Percentiles rank a stretch among this genome's conserved stretches.
phyloP scores from a whole-genome alignment of 2,797 vertebrate species.

The Passerculus sandwichensis region DNA sequence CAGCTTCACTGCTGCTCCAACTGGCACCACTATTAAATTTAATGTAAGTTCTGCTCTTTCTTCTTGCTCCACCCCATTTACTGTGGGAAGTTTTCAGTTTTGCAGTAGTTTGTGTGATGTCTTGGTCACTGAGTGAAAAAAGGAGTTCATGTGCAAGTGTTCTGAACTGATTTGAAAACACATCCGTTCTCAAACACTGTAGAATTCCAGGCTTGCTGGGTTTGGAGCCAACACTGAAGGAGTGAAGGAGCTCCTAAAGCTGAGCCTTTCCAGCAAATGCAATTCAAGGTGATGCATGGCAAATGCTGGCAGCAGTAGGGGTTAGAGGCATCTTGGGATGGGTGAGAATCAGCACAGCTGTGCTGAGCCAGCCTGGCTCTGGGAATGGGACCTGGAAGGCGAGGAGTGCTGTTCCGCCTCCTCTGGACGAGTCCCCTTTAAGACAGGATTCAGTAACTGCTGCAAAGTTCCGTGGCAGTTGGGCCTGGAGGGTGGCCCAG shows the following conservation, averaged over 20 bases:
- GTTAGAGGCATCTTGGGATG: accelerated
- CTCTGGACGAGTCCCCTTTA: not conserved
- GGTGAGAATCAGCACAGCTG: not conserved
- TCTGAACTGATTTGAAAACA: not conserved
- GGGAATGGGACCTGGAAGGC: not conserved
- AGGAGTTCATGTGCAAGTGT: accelerated
- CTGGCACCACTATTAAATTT: constrained; percentile 94
- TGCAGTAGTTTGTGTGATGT: not conserved
- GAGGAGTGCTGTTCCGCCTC: not conserved
- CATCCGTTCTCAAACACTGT: accelerated
- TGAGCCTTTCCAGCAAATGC: not conserved
- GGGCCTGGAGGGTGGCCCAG: not conserved
- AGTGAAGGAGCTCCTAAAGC: not conserved
- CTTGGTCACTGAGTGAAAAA: not conserved
- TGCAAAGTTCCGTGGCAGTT: not conserved
- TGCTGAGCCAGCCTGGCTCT: too few relatives aligned
- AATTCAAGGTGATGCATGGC: accelerated
- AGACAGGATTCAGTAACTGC: not conserved
- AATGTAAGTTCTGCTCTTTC: constrained; percentile 81
- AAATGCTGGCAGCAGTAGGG: accelerated
- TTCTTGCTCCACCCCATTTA: accelerated
- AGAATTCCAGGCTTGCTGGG: too few relatives aligned
- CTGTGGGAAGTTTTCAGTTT: not conserved
- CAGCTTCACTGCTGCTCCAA: constrained; percentile 86
- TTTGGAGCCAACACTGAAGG: not conserved